A percentile compares a stretch with the other conserved stretches of the same genome.
Evolutionary conservation across 2,888 invertebrate species (phyloP).

Genomic region (Yponomeuta malinellus): DNA sequence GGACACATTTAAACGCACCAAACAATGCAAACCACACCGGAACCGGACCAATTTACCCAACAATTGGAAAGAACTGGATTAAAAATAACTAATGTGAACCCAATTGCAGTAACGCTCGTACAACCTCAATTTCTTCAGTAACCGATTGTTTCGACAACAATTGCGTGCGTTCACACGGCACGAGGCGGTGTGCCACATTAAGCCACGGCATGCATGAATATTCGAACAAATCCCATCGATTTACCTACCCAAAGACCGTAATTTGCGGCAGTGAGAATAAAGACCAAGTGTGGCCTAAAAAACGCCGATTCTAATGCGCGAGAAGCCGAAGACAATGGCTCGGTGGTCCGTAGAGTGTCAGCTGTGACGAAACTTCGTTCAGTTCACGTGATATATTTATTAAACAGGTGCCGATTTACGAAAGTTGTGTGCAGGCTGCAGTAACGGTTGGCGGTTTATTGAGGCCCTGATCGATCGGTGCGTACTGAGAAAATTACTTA

Average conservation of each 20-base stretch:
- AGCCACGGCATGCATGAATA: background rate
- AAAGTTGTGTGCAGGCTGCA: slow-evolving; percentile 39
- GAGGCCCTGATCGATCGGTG: slow-evolving; percentile 19
- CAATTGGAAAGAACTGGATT: background rate
- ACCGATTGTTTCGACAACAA: slow-evolving; percentile 7
- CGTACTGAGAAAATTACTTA: slow-evolving; percentile 6
- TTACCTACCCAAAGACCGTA: background rate
- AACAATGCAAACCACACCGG: slow-evolving; percentile 3
- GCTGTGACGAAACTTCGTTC: slow-evolving; percentile 47
- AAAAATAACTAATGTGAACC: slow-evolving; percentile 6
- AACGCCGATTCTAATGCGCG: background rate
- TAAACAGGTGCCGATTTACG: slow-evolving; percentile 51
- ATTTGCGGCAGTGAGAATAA: background rate
- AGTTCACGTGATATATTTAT: slow-evolving; percentile 57
- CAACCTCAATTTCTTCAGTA: slow-evolving; percentile 33
- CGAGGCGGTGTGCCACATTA: background rate
- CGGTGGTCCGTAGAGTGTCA: slow-evolving; percentile 24
- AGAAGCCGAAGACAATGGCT: slow-evolving; percentile 24
- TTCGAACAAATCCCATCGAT: background rate
- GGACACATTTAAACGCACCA: slow-evolving; percentile 4
- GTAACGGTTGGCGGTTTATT: slow-evolving; percentile 32
- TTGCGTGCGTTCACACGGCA: background rate
- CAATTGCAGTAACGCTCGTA: background rate
- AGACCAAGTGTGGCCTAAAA: background rate
- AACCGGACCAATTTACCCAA: slow-evolving; percentile 4